Conservation (phyloP, 1,140 invertebrate species). For the Cyrtorhinus lividipennis region DNA sequence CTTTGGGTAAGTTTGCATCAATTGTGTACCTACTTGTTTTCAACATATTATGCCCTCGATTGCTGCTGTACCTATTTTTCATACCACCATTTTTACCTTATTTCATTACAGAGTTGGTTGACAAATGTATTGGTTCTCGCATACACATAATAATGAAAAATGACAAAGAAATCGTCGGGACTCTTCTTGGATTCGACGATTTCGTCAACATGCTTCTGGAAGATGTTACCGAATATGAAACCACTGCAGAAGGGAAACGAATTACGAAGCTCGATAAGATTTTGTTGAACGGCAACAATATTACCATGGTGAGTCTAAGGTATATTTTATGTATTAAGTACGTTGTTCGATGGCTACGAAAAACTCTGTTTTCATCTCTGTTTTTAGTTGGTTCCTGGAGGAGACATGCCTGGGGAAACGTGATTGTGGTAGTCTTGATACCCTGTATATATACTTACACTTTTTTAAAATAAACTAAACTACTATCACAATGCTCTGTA, state of each 20-base stretch:
- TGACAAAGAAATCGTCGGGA: constrained; percentile 98
- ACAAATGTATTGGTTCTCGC: constrained; percentile 97
- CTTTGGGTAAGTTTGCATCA: constrained; percentile 39
- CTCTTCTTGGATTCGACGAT: constrained; percentile 94
- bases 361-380: too few relatives aligned
- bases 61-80: constrained; percentile 3
- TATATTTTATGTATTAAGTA: constrained; percentile 10
- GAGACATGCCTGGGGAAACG: constrained; percentile 25
- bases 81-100: constrained; percentile 16
- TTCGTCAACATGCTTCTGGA: constrained; percentile 96
- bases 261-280: constrained; percentile 97
- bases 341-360: background rate
- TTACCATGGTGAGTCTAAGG: constrained; percentile 69
- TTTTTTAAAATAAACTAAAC: too few relatives aligned
- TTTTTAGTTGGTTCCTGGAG: constrained; percentile 25
- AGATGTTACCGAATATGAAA: constrained; percentile 89
- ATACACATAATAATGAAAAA: constrained; percentile 99
- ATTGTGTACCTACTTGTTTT: background rate
- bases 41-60: constrained; percentile 7
- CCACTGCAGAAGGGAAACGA: constrained; percentile 86
- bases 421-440: too few relatives aligned
- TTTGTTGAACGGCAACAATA: constrained; percentile 97
- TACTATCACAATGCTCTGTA: too few relatives aligned
- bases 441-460: too few relatives aligned
- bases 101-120: constrained; percentile 73